These are phyloP conservation scores for Sarcophaga caerulescens DNA, from an alignment of 2,888 invertebrate genomes.

Conservation along the genomic window DNA sequence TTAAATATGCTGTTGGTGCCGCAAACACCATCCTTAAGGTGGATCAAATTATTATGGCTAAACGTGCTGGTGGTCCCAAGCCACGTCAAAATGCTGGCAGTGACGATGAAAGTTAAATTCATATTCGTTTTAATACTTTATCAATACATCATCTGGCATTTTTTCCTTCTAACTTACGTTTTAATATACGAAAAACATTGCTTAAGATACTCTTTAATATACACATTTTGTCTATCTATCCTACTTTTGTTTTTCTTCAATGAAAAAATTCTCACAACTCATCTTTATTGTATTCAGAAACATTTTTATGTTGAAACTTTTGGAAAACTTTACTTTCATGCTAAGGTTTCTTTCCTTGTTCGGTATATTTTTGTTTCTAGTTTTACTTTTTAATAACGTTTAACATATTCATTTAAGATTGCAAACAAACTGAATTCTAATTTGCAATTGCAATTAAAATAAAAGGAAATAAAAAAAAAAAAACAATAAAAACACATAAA, in stretches of 20 bases:
- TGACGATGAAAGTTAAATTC: conserved; percentile 87
- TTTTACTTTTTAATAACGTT: conserved; percentile 36
- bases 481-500: conserved; percentile 31
- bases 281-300: conserved; percentile 51
- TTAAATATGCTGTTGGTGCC: conserved; percentile 97
- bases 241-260: conserved; percentile 10
- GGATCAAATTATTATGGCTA: conserved; percentile 99
- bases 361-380: conserved; percentile 32
- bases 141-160: conserved; percentile 33
- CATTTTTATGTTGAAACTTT: not conserved
- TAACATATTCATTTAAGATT: conserved; percentile 12
- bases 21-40: conserved; percentile 96
- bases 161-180: conserved; percentile 25
- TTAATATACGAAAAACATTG: not conserved
- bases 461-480: conserved; percentile 29
- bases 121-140: conserved; percentile 26
- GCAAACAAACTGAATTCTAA: too few relatives aligned
- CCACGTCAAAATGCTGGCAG: conserved; percentile 85
- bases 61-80: conserved; percentile 97
- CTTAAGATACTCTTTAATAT: not conserved
- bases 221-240: conserved; percentile 6
- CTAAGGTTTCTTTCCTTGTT: too few relatives aligned
- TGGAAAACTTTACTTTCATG: too few relatives aligned
- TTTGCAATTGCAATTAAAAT: conserved; percentile 7
- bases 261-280: conserved; percentile 23